Percentiles rank a stretch among this genome's conserved stretches.
These are phyloP conservation scores for Anser brachyrhynchus DNA, from an alignment of 2,113 vertebrate genomes.

Conservation along the genomic window DNA sequence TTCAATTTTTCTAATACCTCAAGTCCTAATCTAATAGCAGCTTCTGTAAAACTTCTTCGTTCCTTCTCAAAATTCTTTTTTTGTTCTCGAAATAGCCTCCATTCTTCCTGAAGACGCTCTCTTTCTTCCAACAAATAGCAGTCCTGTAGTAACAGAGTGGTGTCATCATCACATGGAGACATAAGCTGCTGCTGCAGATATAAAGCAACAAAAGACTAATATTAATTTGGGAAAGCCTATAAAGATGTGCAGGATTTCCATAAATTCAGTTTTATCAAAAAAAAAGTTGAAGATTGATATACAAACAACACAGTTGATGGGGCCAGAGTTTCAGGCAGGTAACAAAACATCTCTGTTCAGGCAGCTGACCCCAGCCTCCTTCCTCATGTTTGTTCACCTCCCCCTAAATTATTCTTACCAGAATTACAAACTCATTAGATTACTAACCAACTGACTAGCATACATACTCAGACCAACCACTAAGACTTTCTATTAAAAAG, in stretches of 20 bases:
- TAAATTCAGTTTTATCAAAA: background rate
- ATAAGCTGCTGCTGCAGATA: conserved; percentile 88
- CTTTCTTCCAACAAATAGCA: conserved; percentile 95
- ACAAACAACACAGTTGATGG: background rate
- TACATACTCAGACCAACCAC: background rate
- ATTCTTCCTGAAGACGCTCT: conserved; percentile 94
- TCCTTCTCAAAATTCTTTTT: conserved; percentile 95
- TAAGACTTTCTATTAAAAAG: background rate
- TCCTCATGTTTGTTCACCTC: background rate
- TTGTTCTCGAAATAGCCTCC: conserved; percentile 92
- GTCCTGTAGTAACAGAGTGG: conserved; percentile 86
- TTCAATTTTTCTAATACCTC: conserved; percentile 79
- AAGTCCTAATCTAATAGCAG: conserved; percentile 92
- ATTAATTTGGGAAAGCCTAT: background rate
- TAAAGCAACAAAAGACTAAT: background rate
- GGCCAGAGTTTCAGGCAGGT: background rate
- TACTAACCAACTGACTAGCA: background rate
- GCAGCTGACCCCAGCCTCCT: background rate
- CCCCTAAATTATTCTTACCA: background rate
- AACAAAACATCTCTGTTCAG: background rate
- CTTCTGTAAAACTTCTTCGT: conserved; percentile 93
- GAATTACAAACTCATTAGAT: background rate
- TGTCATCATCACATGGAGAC: conserved; percentile 90
- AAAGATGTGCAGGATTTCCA: background rate
- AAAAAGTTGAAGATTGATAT: background rate